Percentiles rank a stretch among this genome's conserved stretches.
phyloP scores from a whole-genome alignment of 35 echinoderm and acorn worm genomes.

The Apostichopus japonicus region DNA sequence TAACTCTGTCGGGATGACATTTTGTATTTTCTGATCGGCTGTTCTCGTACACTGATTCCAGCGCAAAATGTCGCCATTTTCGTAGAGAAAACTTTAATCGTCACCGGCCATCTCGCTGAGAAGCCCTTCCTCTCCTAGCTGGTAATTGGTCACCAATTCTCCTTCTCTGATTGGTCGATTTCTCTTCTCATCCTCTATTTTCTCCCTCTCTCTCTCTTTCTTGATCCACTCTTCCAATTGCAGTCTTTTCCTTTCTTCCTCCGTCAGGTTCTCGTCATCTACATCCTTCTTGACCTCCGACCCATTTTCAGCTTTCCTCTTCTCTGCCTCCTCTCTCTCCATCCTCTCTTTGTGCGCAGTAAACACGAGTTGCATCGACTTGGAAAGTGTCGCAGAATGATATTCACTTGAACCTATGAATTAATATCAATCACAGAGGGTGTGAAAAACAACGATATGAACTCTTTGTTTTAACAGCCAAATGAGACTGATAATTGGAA shows the following conservation, averaged over 20 bases:
- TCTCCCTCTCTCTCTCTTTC: constrained; percentile 14
- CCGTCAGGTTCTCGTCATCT: background rate
- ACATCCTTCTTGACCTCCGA: background rate
- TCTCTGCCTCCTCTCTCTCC: constrained; percentile 37
- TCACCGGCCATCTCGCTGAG: background rate
- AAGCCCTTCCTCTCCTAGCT: constrained; percentile 6
- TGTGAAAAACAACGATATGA: no score
- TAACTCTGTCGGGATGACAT: no score
- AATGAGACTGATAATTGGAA: no score
- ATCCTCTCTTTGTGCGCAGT: constrained; percentile 20
- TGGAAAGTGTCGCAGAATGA: constrained; percentile 2
- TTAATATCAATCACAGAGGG: no score
- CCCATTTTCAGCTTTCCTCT: background rate
- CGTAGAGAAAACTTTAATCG: background rate
- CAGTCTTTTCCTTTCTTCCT: background rate
- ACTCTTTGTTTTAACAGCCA: no score
- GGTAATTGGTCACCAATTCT: background rate
- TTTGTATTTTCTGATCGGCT: no score
- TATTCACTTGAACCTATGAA: background rate
- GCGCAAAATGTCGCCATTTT: no score
- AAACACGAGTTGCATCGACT: constrained; percentile 25
- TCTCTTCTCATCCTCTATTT: constrained; percentile 31
- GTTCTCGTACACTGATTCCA: no score
- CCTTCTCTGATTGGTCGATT: background rate
- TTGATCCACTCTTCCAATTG: background rate